Conservation (phyloP, 2,797 vertebrate species). For the Zonotrichia albicollis region DNA sequence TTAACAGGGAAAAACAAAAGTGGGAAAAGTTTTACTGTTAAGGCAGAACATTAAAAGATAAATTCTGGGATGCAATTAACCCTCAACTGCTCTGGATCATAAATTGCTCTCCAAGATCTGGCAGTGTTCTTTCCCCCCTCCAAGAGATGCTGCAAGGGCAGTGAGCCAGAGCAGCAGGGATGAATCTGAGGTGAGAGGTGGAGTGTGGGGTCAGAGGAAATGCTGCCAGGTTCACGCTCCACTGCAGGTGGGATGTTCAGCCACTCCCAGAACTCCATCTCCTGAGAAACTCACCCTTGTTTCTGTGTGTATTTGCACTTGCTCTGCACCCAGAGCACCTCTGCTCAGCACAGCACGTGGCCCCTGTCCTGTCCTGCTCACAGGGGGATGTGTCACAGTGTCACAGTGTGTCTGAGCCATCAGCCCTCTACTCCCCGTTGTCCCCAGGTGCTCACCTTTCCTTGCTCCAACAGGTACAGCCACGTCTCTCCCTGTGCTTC, state of each 20-base stretch:
- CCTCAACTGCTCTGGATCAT: neutral
- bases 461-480: neutral
- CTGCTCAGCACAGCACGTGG: neutral
- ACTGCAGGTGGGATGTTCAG: accelerated
- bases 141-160: neutral
- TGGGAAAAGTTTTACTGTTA: neutral
- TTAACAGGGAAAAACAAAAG: neutral
- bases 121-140: neutral
- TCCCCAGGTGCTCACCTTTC: accelerated
- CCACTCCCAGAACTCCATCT: neutral
- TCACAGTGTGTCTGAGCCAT: accelerated
- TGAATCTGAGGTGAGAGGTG: neutral
- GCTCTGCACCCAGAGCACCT: neutral
- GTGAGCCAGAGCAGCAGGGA: neutral
- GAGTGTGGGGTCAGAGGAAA: neutral
- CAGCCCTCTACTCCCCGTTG: neutral
- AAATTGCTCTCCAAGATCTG: neutral
- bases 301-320: neutral
- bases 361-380: neutral
- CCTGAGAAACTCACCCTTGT: neutral
- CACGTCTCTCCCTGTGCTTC: neutral
- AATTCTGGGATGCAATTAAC: neutral
- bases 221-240: accelerated
- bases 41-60: neutral
- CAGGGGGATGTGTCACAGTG: neutral